Base-by-base conservation (phyloP, 2,113 vertebrate species). In the Campylomormyrus numenius region DNA sequence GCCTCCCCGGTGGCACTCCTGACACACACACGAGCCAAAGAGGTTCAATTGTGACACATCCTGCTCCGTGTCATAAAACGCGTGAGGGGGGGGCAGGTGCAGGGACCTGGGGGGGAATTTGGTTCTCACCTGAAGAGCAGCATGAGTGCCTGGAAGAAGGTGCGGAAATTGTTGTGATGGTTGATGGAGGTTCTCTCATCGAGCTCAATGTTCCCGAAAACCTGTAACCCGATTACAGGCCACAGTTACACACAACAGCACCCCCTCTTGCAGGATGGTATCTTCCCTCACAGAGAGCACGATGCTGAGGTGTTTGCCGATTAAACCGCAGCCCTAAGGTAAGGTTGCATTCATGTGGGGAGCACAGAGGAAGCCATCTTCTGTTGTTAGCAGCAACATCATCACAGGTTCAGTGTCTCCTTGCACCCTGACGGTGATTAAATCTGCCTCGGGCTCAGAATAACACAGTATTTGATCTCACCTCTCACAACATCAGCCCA, bases 1-100 rank as follows among this genome's bases (percentile, higher is more conserved):
- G 97, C 98, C 92, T 99, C 98, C 2, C 98, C 98, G 0, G 98
- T 99, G 66, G 98, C 98, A 0, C 98, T 99, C 96, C 98, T 99
- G 94, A 77, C 3, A 89, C 35, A 80, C 31, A 49, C 3, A 66
- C 5, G 1, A 50, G 85, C 27, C 45, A 86, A 27, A 86, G 48
- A 87, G n/a, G 13, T 5, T 39, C 17, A 80, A 2, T 4, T 11
- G 35, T 6, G 31, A 3, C 74, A 80, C 35, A 45, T 87, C 50
- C 50, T 56, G 85, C 50, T 52, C 15, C 1, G 31, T 6, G 5
- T 10, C 5, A 85, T 50, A 48, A 85, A 13, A 11, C 48, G 84
- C 15, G 58, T 27, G 45, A 50, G 49, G 45, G 49, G 45, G 35
- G 45, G 84, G 74, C 74, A 42, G 74, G 74, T 17, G 74, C 74